Evolutionary conservation across 2,113 vertebrate species (phyloP), one percentile per base, ranked within the genome.

Genomic region (Sterna hirundo): DNA sequence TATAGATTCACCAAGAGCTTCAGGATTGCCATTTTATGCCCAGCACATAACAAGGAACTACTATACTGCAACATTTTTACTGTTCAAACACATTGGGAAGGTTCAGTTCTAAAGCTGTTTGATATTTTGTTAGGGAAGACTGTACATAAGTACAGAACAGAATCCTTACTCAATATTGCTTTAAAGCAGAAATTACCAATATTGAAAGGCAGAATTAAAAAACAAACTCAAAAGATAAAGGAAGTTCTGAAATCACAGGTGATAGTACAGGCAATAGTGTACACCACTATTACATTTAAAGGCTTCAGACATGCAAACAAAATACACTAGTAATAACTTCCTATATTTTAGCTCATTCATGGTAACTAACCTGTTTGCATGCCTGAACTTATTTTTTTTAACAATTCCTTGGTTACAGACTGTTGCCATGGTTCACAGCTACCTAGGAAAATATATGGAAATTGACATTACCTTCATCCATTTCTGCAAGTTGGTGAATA

Each of bases 401-500:
- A 51, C 23, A 79, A 74, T 71, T 72, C 32, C 68, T 76, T 85
- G 14, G 6, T 60, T 81, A 80, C 23, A 79, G 25, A 23, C 21
- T 64, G 42, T 47, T 72, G n/a, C 15, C 27, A 61, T 52, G 42
- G 40, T 51, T 83, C 52, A 51, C 13, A 86, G 34, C 13, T 42
- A 27, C 10, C 20, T 40, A 81, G 32, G 47, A 40, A 82, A 54
- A 74, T 5, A 40, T 29, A 70, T 18, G 44, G 83, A 78, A 68
- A 91, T 34, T 55, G 21, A 66, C 1, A 5, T 83, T 98, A 99
- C 98, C 98, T 98, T 97, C 83, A 90, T 97, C 97, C 96, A 98
- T 98, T 96, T 98, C 96, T 60, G 97, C 97, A 84, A 98, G 91
- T 95, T 98, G 97, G 77, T 95, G 88, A 97, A 99, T 97, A 83